These are phyloP conservation scores for Sturmia bella DNA, from an alignment of 2,888 invertebrate genomes.

Conservation along the genomic window DNA sequence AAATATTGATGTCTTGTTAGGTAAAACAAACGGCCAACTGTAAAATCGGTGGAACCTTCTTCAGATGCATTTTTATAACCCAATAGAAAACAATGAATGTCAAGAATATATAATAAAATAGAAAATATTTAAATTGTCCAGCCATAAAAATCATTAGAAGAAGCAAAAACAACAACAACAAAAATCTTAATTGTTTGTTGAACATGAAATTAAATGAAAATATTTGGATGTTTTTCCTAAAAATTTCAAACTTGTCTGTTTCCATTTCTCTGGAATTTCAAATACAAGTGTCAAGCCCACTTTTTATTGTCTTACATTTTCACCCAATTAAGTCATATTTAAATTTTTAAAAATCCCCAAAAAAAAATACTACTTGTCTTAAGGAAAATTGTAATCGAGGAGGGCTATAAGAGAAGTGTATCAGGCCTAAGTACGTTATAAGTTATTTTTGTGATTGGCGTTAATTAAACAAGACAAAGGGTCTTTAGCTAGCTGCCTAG, in stretches of 20 bases:
- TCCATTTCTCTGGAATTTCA: constrained; percentile 8
- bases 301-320: constrained; percentile 29
- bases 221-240: constrained; percentile 55
- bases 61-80: constrained; percentile 8
- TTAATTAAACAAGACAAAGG: no score
- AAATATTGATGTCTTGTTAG: constrained; percentile 58
- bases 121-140: constrained; percentile 49
- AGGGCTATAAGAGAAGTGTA: neutral
- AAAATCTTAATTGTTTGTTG: constrained; percentile 47
- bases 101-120: constrained; percentile 5
- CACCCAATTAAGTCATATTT: constrained; percentile 45
- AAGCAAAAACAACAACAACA: no score
- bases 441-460: no score
- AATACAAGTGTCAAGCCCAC: constrained; percentile 43
- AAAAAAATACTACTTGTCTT: constrained; percentile 23
- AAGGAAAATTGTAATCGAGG: neutral
- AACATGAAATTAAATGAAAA: constrained; percentile 61
- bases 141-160: constrained; percentile 52
- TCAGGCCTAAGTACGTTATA: no score
- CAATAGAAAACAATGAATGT: constrained; percentile 5
- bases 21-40: constrained; percentile 44
- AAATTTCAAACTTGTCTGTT: constrained; percentile 1
- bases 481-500: no score
- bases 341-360: neutral
- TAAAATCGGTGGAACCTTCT: constrained; percentile 7